phyloP scores from a whole-genome alignment of 2,113 vertebrate genomes.

The Tretioscincus oriximinensis region DNA sequence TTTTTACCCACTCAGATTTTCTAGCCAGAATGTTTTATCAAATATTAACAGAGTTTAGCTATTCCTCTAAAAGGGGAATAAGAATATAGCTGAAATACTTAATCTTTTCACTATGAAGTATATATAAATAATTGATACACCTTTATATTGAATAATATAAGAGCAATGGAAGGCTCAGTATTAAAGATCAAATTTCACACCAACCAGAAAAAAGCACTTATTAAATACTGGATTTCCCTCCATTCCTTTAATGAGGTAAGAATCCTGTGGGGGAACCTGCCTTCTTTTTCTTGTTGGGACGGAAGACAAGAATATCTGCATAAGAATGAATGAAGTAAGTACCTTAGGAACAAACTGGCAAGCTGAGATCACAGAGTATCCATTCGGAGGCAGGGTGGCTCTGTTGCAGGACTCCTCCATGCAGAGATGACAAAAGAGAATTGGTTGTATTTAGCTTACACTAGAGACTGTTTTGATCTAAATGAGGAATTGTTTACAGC shows the following conservation, averaged over 20 bases:
- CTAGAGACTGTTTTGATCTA: not conserved
- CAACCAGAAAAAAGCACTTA: not conserved
- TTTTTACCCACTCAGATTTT: not conserved
- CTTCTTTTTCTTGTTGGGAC: not conserved
- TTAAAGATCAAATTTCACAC: not conserved
- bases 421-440: not conserved
- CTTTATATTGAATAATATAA: not conserved
- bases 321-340: not conserved
- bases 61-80: too few relatives aligned
- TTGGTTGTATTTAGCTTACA: not conserved
- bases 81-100: not conserved
- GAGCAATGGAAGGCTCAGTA: not conserved
- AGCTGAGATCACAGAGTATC: not conserved
- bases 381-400: not conserved
- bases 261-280: not conserved
- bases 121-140: not conserved
- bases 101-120: not conserved
- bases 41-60: not conserved
- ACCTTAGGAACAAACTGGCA: not conserved
- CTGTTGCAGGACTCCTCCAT: not conserved
- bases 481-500: not conserved
- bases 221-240: not conserved
- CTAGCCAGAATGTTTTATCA: not conserved
- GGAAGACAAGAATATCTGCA: not conserved
- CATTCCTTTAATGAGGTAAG: not conserved